These are phyloP conservation scores for Rhabdophis nuchalis DNA, from an alignment of 2,797 vertebrate genomes.

Conservation along the genomic window DNA sequence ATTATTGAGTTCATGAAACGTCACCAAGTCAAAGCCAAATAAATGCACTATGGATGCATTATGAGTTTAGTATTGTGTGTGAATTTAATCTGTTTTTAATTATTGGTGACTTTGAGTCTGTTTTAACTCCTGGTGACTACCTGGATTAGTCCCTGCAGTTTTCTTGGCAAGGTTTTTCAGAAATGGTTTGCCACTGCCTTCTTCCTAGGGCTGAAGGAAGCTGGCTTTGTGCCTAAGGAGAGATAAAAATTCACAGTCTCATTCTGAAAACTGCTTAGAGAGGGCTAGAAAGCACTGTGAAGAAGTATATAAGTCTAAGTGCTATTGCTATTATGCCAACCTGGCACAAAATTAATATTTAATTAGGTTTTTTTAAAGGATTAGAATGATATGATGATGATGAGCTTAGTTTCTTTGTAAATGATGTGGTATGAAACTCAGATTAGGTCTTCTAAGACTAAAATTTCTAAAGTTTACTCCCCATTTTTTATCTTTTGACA, in stretches of 20 bases:
- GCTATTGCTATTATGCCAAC: neutral
- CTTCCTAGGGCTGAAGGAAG: neutral
- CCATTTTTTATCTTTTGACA: slow-evolving; percentile 62
- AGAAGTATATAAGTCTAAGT: no score
- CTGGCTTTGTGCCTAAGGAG: neutral
- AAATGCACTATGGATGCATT: neutral
- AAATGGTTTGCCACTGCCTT: neutral
- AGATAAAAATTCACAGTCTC: neutral
- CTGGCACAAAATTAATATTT: neutral
- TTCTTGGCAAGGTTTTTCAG: neutral
- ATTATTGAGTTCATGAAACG: neutral
- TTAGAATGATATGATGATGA: neutral
- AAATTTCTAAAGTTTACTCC: neutral
- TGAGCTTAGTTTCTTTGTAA: slow-evolving; percentile 15
- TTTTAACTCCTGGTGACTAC: neutral
- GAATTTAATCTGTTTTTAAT: neutral
- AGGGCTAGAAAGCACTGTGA: no score
- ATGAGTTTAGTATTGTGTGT: neutral
- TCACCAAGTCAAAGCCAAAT: neutral
- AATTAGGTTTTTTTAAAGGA: neutral
- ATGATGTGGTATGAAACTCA: neutral
- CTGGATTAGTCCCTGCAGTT: neutral
- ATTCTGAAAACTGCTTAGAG: no score
- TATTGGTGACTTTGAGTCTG: neutral
- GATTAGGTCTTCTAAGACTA: neutral